Conservation (phyloP, 2,113 vertebrate species). For the Tricholaema leucomelas region DNA sequence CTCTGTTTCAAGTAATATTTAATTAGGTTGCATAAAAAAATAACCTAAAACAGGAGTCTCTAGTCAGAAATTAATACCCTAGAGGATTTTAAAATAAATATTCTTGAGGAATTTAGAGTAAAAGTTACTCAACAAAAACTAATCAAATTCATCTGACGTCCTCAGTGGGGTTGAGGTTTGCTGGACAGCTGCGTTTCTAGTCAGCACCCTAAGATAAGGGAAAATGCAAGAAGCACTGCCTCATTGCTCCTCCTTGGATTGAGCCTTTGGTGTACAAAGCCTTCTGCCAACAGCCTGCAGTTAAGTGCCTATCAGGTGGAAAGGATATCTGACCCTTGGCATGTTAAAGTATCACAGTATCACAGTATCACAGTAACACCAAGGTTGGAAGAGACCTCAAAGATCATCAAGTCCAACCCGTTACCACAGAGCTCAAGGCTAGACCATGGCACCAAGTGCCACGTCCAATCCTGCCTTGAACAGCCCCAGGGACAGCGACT, state of each 20-base stretch:
- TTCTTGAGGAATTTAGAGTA: not conserved
- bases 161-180: not conserved
- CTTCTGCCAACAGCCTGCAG: not conserved
- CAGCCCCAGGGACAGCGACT: no score
- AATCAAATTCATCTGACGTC: not conserved
- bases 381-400: no score
- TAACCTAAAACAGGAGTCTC: not conserved
- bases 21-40: not conserved
- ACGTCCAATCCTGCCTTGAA: no score
- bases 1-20: not conserved
- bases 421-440: no score
- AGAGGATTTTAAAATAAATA: not conserved
- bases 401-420: no score
- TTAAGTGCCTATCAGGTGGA: not conserved
- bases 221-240: not conserved
- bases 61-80: not conserved
- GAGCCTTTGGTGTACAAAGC: not conserved
- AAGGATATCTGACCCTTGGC: not conserved
- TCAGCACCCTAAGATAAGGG: not conserved
- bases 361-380: no score
- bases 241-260: not conserved
- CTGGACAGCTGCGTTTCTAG: not conserved
- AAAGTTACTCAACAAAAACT: not conserved
- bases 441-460: no score
- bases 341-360: no score